These are phyloP conservation scores for Drosophila glabriapex DNA, from an alignment of 2,888 invertebrate genomes.

Conservation along the genomic window DNA sequence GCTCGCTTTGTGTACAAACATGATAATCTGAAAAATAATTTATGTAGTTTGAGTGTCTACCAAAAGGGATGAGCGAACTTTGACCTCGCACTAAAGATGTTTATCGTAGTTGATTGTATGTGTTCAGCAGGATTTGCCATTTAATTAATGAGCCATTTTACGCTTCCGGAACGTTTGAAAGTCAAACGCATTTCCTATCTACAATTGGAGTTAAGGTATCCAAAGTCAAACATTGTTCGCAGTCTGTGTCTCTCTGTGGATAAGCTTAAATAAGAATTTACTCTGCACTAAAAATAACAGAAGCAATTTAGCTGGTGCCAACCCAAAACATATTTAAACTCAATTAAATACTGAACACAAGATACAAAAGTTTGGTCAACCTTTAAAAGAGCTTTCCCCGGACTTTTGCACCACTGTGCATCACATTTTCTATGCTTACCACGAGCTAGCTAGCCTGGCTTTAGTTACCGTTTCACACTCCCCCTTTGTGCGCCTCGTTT, in stretches of 20 bases:
- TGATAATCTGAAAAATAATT: not conserved
- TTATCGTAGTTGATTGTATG: not conserved
- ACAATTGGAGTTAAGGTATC: not conserved
- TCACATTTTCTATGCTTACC: slow-evolving; percentile 20
- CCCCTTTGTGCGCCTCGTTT: not conserved
- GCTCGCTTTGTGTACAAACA: not conserved
- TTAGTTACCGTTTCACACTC: not conserved
- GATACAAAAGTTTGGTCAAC: not conserved
- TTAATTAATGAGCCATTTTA: not conserved
- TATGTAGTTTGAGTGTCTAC: not conserved
- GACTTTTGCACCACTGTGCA: slow-evolving; percentile 35
- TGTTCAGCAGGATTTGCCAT: not conserved
- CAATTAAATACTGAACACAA: not conserved
- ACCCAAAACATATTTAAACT: not conserved
- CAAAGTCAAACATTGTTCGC: not conserved
- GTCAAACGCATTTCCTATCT: not conserved
- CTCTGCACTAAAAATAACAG: not conserved
- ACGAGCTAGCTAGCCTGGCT: not conserved
- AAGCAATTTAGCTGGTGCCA: too few species aligned
- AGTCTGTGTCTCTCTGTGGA: not conserved
- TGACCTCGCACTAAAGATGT: not conserved
- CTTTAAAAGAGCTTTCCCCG: not conserved
- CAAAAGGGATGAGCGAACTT: not conserved
- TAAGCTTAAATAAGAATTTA: not conserved
- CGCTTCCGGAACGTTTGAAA: not conserved